Evolutionary conservation across 2,113 vertebrate species (phyloP).

Genomic region (Sturnira hondurensis): DNA sequence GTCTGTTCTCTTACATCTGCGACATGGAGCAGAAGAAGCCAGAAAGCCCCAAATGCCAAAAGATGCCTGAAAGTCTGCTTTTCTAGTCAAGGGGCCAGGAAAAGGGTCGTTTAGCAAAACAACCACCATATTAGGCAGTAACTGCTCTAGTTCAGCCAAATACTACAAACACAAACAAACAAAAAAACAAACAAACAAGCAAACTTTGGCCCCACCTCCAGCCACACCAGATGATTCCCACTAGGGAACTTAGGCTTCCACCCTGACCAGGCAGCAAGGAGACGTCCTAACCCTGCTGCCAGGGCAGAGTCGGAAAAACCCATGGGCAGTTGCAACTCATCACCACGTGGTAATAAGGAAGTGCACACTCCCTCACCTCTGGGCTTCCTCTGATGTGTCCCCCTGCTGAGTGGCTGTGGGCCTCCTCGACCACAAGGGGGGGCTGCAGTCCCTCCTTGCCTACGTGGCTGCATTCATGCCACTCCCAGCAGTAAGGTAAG

Average conservation of each 20-base stretch:
- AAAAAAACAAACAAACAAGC: neutral
- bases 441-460: neutral
- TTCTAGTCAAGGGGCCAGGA: neutral
- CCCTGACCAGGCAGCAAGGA: neutral
- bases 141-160: neutral
- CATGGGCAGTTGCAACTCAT: rapidly evolving
- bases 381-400: neutral
- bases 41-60: neutral
- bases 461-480: neutral
- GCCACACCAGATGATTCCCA: neutral
- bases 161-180: neutral
- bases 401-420: neutral
- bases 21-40: neutral
- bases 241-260: rapidly evolving
- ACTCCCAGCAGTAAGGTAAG: neutral
- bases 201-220: no score
- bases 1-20: neutral
- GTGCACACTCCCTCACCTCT: rapidly evolving
- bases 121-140: neutral
- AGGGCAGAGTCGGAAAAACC: rapidly evolving
- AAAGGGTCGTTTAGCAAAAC: neutral
- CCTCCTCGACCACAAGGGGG: neutral
- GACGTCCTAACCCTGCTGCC: neutral
- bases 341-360: neutral
- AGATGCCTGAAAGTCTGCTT: neutral